Evolutionary conservation across 1,140 invertebrate species (phyloP).

Genomic region (Zaprionus ghesquierei): DNA sequence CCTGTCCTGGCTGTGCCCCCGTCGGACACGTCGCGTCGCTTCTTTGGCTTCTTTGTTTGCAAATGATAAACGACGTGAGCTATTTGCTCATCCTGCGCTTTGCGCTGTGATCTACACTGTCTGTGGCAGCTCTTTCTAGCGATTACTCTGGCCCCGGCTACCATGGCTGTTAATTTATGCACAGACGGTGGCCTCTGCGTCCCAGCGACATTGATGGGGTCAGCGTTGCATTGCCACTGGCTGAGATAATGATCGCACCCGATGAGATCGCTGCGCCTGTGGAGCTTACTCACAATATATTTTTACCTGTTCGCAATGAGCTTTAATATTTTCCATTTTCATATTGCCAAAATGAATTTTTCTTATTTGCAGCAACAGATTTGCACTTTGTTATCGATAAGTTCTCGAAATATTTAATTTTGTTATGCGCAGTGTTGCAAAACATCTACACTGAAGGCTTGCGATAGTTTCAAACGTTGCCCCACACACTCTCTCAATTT

Average conservation of each 20-base stretch:
- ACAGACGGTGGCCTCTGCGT: slow-evolving; percentile 46
- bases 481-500: not conserved
- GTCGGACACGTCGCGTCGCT: slow-evolving; percentile 35
- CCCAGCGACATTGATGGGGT: slow-evolving; percentile 25
- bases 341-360: not conserved
- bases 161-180: slow-evolving; percentile 65
- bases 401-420: too few species aligned
- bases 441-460: too few species aligned
- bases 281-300: too few species aligned
- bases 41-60: slow-evolving; percentile 72
- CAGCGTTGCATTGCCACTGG: slow-evolving; percentile 23
- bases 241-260: not conserved
- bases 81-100: slow-evolving; percentile 47
- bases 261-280: not conserved
- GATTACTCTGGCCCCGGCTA: slow-evolving; percentile 62
- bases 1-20: slow-evolving; percentile 19
- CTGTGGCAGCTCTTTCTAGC: slow-evolving; percentile 29
- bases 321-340: not conserved
- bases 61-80: slow-evolving; percentile 78
- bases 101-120: slow-evolving; percentile 24
- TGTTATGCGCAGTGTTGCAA: not conserved
- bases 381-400: not conserved
- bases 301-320: not conserved
- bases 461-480: not conserved
- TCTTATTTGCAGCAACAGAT: not conserved